Evolutionary conservation across 2,113 vertebrate species (phyloP).

Genomic region (Bucco capensis): DNA sequence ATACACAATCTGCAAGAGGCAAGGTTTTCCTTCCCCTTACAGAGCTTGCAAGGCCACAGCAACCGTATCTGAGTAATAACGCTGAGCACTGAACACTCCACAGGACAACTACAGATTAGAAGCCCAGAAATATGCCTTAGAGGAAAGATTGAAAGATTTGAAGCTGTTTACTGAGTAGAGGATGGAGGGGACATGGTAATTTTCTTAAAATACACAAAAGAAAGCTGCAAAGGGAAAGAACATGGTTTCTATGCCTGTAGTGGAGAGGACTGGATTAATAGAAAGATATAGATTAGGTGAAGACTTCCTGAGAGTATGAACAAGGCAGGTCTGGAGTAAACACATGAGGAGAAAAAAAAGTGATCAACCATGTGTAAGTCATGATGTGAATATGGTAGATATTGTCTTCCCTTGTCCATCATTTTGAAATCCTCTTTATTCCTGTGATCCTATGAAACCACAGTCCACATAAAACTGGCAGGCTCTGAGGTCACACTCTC

Average conservation of each 20-base stretch:
- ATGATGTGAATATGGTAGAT: not conserved
- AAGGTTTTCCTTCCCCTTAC: not conserved
- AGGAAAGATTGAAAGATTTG: not conserved
- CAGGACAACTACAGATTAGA: not conserved
- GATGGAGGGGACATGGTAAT: not conserved
- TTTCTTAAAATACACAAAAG: not conserved
- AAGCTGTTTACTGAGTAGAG: not conserved
- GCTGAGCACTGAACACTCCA: not conserved
- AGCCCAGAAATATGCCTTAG: not conserved
- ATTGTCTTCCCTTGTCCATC: not conserved
- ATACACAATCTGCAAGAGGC: not conserved
- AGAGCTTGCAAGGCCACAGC: not conserved
- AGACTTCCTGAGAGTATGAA: not conserved
- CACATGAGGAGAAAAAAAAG: not conserved
- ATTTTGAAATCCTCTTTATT: not conserved
- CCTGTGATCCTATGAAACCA: not conserved
- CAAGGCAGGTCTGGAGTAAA: not conserved
- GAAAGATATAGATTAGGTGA: not conserved
- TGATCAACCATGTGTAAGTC: not conserved
- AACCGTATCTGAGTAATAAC: not conserved
- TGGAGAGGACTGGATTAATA: not conserved
- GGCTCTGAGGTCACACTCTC: not conserved
- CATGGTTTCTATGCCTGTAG: not conserved
- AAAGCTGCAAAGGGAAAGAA: not conserved
- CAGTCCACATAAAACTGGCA: not conserved